Conservation (phyloP, 2,888 invertebrate genomes). For the Pyrgus malvae region DNA sequence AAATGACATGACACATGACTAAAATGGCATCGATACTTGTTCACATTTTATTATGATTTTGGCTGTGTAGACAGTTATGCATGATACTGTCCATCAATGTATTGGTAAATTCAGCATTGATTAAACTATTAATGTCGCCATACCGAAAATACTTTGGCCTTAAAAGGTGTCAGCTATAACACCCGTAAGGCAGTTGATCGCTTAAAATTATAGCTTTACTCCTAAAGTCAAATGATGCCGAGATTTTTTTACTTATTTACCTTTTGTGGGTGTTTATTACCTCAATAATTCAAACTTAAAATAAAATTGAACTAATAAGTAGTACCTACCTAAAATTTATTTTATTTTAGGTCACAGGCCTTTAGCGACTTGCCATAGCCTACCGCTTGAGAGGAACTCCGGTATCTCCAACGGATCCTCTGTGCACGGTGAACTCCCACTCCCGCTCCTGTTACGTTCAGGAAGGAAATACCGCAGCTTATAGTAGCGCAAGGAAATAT, state of each 20-base stretch:
- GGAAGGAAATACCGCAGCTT: no score
- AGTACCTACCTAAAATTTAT: no score
- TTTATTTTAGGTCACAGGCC: no score
- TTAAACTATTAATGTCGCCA: conserved; percentile 62
- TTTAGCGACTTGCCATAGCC: no score
- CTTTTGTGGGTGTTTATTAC: neutral
- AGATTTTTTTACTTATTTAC: conserved; percentile 4
- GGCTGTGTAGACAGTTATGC: conserved; percentile 51
- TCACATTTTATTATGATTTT: conserved; percentile 60
- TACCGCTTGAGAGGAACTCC: no score
- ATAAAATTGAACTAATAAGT: neutral
- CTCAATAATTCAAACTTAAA: no score
- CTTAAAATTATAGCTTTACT: conserved; percentile 23
- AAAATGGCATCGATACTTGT: conserved; percentile 52
- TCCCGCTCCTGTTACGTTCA: no score
- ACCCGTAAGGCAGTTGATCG: conserved; percentile 21
- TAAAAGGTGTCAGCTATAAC: conserved; percentile 32
- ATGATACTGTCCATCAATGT: conserved; percentile 55
- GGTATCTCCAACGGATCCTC: no score
- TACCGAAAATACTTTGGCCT: conserved; percentile 50
- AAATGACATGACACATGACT: conserved; percentile 63
- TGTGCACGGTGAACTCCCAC: no score
- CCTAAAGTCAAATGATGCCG: conserved; percentile 13
- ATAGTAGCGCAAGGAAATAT: no score
- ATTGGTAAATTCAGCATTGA: conserved; percentile 57